These are phyloP conservation scores for Semaprochilodus insignis DNA, from an alignment of 2,797 vertebrate genomes.

Conservation along the genomic window DNA sequence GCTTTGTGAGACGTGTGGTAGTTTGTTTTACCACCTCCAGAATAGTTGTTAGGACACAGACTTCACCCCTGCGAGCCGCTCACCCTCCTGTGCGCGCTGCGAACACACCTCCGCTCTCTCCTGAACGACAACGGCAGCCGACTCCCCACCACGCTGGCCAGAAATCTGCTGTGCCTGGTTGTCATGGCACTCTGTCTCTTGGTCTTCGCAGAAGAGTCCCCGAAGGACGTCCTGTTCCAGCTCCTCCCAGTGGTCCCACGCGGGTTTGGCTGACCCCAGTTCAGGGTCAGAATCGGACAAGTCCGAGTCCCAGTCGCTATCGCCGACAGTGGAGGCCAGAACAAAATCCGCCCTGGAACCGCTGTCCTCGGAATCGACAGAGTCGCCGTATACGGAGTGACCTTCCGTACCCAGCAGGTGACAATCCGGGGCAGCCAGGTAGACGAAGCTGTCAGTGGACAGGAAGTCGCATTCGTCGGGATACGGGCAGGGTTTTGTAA, in stretches of 20 bases:
- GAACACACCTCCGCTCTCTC: constrained; percentile 59
- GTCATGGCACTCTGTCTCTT: constrained; percentile 57
- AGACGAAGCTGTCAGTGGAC: constrained; percentile 84
- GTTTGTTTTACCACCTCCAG: constrained; percentile 33
- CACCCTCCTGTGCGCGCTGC: constrained; percentile 49
- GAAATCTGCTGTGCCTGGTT: constrained; percentile 51
- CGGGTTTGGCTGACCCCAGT: constrained; percentile 55
- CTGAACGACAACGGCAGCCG: constrained; percentile 63
- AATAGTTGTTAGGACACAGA: constrained; percentile 54
- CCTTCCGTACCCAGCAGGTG: constrained; percentile 76
- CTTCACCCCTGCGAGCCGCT: constrained; percentile 55
- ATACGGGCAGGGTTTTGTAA: constrained; percentile 64
- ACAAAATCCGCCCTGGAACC: constrained; percentile 78
- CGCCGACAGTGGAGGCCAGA: constrained; percentile 74
- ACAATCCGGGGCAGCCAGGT: constrained; percentile 82
- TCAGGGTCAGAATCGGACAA: constrained; percentile 76
- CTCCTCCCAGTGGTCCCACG: constrained; percentile 79
- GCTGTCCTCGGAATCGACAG: constrained; percentile 79
- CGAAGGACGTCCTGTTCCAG: constrained; percentile 70
- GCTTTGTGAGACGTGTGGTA: constrained; percentile 31
- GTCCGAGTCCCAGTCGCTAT: constrained; percentile 85
- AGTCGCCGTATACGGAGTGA: constrained; percentile 71
- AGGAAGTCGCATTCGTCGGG: constrained; percentile 82
- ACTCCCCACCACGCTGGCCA: constrained; percentile 45
- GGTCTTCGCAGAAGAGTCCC: constrained; percentile 64